Evolutionary conservation across 2,888 invertebrate species (phyloP), one percentile per base, ranked within the genome.

Genomic region (Orchesellides sinensis): DNA sequence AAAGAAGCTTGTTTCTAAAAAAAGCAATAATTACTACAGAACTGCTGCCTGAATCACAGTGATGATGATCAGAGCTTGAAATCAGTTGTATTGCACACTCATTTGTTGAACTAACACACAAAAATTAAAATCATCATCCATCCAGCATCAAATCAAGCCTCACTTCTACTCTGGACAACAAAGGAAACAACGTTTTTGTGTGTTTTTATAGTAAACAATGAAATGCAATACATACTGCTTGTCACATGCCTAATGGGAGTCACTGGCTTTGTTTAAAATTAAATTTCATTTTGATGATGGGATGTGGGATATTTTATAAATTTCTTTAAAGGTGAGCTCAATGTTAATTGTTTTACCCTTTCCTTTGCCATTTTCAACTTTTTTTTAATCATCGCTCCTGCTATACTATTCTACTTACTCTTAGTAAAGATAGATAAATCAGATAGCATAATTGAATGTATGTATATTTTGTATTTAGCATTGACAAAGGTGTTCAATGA

Each of bases 71-170:
- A 75, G 29, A 63, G 77, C 59, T 77, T 77, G 77, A 77, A 61
- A 17, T 77, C 68, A 66, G 59, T 59, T 77, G 77, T 77, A 77
- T 77, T 77, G 77, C 77, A 77, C 77, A 77, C 77, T 77, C 77
- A 77, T 23, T 77, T 68, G 75, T 77, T 77, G 23, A 69, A 35
- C 12, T 68, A 59, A 68, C 77, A 77, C 77, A 77, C 59, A 68
- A 69, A 77, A 45, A 56, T n/a, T 8, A n/a, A n/a, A n/a, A n/a
- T n/a, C n/a, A n/a, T n/a, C n/a, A n/a, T n/a, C n/a, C n/a, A n/a
- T n/a, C n/a, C n/a, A n/a, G n/a, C n/a, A n/a, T n/a, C n/a, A n/a
- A 61, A 23, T n/a, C 56, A 75, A 19, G 25, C 27, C 23, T 32
- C 32, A 21, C 54, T 70, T 8, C 14, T 14, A 8, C 40, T n/a